Base-by-base conservation (phyloP, 2,888 invertebrate species). In the Drosophila anomalata region DNA sequence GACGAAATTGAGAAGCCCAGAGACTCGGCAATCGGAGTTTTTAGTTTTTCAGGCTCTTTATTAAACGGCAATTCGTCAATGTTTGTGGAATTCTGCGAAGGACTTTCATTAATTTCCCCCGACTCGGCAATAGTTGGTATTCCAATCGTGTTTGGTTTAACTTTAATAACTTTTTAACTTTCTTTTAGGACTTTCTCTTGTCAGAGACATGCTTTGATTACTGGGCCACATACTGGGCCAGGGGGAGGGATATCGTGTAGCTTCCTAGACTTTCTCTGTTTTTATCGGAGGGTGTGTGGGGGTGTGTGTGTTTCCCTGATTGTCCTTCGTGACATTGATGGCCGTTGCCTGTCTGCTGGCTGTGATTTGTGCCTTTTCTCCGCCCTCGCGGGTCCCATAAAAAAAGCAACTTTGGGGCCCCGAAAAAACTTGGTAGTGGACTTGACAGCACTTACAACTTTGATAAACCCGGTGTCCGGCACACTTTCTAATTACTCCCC, bases 151-250 rank as follows among this genome's bases (percentile, higher is more conserved):
- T 78, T 85, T 85, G 79, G 66, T 77, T 87, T 81, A 87, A 83
- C 87, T 87, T 83, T 83, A 83, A 83, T 83, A 83, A 83, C 82
- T 87, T 82, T 82, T 85, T 59, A 83, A 83, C 82, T 85, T 83
- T 84, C 66, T 77, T 67, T 24, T 22, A 24, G 17, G 65, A 70
- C 78, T 71, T 75, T 66, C 59, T 69, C 73, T 87, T 81, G 85
- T 78, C 79, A 60, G 71, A 74, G 81, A 80, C 84, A 80, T 76
- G 81, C 79, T 85, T 73, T 87, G 85, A 84, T 82, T 82, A 81
- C 17, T 17, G 17, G 17, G 17, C 87, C 71, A 75, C 82, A 71
- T 76, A 75, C 87, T 75, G 68, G 76, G 60, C 73, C 31, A 0
- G 11, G 1, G 3, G 4, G 20, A 9, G 20, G 17, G 17, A n/a